Base-by-base conservation (phyloP, 1,140 invertebrate species). In the Orchesella cincta region DNA sequence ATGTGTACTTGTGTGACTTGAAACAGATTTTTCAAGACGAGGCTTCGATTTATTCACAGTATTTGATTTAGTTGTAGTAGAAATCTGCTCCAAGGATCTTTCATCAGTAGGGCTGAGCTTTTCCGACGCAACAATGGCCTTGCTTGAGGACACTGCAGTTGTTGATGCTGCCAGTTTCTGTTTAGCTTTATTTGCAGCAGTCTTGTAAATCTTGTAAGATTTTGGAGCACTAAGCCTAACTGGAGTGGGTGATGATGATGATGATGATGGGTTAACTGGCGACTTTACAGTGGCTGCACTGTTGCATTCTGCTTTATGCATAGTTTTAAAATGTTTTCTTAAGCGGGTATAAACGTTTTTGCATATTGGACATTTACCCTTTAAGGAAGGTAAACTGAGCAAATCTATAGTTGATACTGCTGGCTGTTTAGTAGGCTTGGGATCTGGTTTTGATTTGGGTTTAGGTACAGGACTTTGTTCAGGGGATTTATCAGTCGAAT, bases 121-220 rank as follows among this genome's bases (percentile, higher is more conserved):
- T n/a, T n/a, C n/a, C n/a, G n/a, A n/a, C n/a, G n/a, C n/a, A n/a
- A n/a, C 3, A 14, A 5, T 57, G 8, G 23, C 54, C n/a, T 31
- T 67, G 12, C 26, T 26, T 29, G 33, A 16, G 33, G 31, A 2
- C 62, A 67, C 62, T 8, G 26, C 12, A 29, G 26, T 2, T 33
- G 29, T 29, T 23, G 62, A 31, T 8, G 62, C 29, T 8, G 62
- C 31, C 2, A 67, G 62, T 33, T 67, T 67, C 31, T 67, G 26
- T 31, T 67, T 67, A 29, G 33, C 12, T 33, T 67, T 67, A n/a
- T 67, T 33, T 14, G 62, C n/a, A 2, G 62, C 62, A 33, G 62
- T 67, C 31, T 33, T 67, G 31, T 67, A 67, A 31, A 67, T 67
- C 33, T 67, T 67, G 31, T 67, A 67, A 1, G 62, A 67, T 33